These are phyloP conservation scores for Tetraodon nigroviridis DNA, from an alignment of 2,113 vertebrate species.

Conservation along the genomic window DNA sequence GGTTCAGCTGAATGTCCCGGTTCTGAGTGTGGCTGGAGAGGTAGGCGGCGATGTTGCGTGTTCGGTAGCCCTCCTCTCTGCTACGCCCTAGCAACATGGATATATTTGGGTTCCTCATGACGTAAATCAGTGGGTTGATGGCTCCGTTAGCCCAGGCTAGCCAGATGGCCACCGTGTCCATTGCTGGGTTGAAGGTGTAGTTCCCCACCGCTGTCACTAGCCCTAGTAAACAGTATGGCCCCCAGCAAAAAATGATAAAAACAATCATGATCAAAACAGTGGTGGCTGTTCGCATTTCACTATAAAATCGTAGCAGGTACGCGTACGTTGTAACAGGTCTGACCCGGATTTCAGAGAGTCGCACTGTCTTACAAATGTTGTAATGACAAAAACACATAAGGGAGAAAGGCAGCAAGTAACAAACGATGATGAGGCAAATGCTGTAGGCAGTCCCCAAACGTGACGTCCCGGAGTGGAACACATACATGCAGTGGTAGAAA, in stretches of 20 bases:
- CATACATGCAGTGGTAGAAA: slow-evolving; percentile 85
- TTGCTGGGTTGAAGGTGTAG: slow-evolving; percentile 79
- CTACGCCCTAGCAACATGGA: slow-evolving; percentile 82
- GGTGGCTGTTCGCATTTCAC: slow-evolving; percentile 91
- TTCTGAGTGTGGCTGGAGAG: slow-evolving; percentile 70
- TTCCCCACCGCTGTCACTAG: slow-evolving; percentile 76
- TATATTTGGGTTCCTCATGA: slow-evolving; percentile 88
- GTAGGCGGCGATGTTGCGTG: slow-evolving; percentile 79
- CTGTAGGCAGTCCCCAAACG: slow-evolving; percentile 82
- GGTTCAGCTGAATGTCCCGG: slow-evolving; percentile 48
- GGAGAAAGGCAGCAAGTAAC: slow-evolving; percentile 87
- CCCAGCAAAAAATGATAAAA: slow-evolving; percentile 90
- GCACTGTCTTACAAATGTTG: slow-evolving; percentile 86
- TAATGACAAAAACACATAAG: slow-evolving; percentile 97
- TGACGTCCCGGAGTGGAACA: slow-evolving; percentile 80
- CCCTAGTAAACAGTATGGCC: slow-evolving; percentile 88
- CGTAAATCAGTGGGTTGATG: slow-evolving; percentile 92
- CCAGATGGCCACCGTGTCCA: slow-evolving; percentile 85
- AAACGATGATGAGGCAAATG: slow-evolving; percentile 79
- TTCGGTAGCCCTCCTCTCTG: slow-evolving; percentile 89
- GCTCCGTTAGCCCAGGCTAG: slow-evolving; percentile 94
- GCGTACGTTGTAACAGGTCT: slow-evolving; percentile 84
- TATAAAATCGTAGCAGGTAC: slow-evolving; percentile 83
- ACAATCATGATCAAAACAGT: slow-evolving; percentile 92
- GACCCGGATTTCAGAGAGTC: slow-evolving; percentile 84